These are phyloP conservation scores for Archivesica marissinica DNA, from an alignment of 1,140 invertebrate species.

Conservation along the genomic window DNA sequence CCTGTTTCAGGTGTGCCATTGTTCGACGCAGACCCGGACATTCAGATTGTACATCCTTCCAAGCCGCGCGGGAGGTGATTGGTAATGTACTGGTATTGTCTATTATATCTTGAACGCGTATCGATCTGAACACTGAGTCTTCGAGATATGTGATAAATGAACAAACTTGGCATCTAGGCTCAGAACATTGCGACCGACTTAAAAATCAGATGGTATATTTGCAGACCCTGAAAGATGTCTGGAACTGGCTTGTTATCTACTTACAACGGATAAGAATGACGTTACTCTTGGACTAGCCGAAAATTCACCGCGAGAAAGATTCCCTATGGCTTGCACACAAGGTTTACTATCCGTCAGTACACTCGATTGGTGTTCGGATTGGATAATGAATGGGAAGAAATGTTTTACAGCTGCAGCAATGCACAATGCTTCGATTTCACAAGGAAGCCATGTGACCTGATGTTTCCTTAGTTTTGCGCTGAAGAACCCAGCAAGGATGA, in stretches of 20 bases:
- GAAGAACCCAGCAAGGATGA: too few relatives aligned
- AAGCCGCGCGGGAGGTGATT: constrained; percentile 35
- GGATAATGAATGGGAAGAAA: constrained; percentile 60
- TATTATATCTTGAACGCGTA: constrained; percentile 8
- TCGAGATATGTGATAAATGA: background rate
- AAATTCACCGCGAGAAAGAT: constrained; percentile 62
- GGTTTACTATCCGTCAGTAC: constrained; percentile 60
- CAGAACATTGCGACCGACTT: constrained; percentile 28
- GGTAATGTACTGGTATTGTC: background rate
- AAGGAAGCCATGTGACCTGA: too few relatives aligned
- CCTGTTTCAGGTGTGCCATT: constrained; percentile 55
- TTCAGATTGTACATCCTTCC: constrained; percentile 45
- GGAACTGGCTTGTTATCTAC: constrained; percentile 32
- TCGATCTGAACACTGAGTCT: constrained; percentile 1
- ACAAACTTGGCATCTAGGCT: constrained; percentile 43
- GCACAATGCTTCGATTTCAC: too few relatives aligned
- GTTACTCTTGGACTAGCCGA: constrained; percentile 56
- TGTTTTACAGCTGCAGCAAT: constrained; percentile 52
- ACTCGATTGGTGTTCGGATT: constrained; percentile 17
- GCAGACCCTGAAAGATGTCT: constrained; percentile 46
- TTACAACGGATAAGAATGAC: constrained; percentile 54
- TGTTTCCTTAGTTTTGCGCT: too few relatives aligned
- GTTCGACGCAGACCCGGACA: constrained; percentile 56
- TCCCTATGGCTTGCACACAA: constrained; percentile 51
- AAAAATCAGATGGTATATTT: constrained; percentile 55